phyloP scores from a whole-genome alignment of 2,888 invertebrate genomes.

The Andrena bicolor region DNA sequence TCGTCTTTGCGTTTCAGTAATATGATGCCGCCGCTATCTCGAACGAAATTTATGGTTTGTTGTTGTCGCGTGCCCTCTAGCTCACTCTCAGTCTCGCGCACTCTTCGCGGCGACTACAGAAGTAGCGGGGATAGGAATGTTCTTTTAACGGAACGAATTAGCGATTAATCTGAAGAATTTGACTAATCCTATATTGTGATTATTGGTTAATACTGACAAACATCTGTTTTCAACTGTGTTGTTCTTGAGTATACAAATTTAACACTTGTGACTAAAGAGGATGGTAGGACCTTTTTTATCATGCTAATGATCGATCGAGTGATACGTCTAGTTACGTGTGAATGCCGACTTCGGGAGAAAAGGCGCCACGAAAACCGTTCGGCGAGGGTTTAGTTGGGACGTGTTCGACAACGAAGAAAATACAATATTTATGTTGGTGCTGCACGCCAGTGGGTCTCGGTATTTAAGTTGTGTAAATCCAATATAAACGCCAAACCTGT shows the following conservation, averaged over 20 bases:
- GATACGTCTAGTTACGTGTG: not conserved
- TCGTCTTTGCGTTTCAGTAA: no score
- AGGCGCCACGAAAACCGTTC: slow-evolving; percentile 51
- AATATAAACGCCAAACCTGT: slow-evolving; percentile 83
- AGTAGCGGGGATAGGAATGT: no score
- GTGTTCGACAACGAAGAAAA: slow-evolving; percentile 48
- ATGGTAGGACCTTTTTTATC: not conserved
- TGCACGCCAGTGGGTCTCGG: slow-evolving; percentile 77
- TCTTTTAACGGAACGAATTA: no score
- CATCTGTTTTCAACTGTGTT: not conserved
- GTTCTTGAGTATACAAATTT: not conserved
- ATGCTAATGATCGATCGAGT: not conserved
- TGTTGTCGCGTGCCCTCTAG: no score
- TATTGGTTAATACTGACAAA: no score
- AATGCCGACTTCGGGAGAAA: slow-evolving; percentile 48
- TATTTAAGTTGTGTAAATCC: slow-evolving; percentile 84
- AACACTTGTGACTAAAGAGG: not conserved
- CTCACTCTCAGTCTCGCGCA: no score
- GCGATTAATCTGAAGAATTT: no score
- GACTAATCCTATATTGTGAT: no score
- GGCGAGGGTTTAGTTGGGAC: slow-evolving; percentile 31
- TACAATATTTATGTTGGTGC: slow-evolving; percentile 83
- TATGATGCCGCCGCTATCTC: no score
- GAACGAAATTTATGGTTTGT: no score
- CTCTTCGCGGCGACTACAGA: no score